Percentiles rank a stretch among this genome's conserved stretches.
phyloP scores from a whole-genome alignment of 2,888 invertebrate species.

The Ypsolopha sequella region DNA sequence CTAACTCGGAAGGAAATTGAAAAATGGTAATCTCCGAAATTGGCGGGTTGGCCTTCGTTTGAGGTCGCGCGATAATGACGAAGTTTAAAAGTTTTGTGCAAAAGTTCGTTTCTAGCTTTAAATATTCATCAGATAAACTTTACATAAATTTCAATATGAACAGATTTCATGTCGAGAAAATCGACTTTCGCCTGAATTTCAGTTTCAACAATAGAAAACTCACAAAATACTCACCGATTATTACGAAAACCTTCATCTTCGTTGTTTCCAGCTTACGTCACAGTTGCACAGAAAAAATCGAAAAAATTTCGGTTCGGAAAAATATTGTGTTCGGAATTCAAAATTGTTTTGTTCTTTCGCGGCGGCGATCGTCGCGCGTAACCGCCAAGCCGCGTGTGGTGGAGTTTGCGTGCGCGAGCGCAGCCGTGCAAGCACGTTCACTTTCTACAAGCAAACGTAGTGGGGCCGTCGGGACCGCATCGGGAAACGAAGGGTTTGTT shows the following conservation, averaged over 20 bases:
- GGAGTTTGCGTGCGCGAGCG: constrained; percentile 20
- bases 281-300: constrained; percentile 8
- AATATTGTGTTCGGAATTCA: constrained; percentile 1
- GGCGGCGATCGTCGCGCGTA: constrained; percentile 52
- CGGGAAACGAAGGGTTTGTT: constrained; percentile 58
- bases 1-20: not conserved
- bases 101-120: too few relatives aligned
- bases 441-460: constrained; percentile 50
- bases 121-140: too few relatives aligned
- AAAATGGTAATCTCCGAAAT: not conserved
- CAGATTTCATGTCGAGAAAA: too few relatives aligned
- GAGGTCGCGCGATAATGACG: too few relatives aligned
- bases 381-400: constrained; percentile 55
- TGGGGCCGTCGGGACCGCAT: constrained; percentile 34
- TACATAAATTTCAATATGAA: too few relatives aligned
- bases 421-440: constrained; percentile 43
- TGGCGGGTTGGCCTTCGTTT: not conserved
- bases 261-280: constrained; percentile 10
- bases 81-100: too few relatives aligned
- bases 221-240: constrained; percentile 45
- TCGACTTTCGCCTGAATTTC: too few relatives aligned
- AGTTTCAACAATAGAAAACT: not conserved
- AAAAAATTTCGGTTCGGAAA: constrained; percentile 19
- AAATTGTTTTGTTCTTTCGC: constrained; percentile 9
- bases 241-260: constrained; percentile 46